Percentiles rank a stretch among this genome's conserved stretches.
phyloP scores from a whole-genome alignment of 2,888 invertebrate species.

The Lycaena phlaeas region DNA sequence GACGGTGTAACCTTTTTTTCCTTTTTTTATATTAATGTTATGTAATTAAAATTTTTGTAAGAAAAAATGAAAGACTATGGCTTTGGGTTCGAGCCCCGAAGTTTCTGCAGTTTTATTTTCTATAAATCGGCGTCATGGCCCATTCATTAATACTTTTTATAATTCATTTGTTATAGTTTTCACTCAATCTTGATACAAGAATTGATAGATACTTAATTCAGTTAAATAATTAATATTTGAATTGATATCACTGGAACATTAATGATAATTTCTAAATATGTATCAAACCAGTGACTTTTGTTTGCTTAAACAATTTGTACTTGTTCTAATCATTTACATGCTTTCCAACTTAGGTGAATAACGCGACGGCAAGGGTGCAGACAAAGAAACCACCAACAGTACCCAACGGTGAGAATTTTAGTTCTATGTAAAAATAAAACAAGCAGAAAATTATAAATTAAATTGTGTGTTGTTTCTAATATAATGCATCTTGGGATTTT shows the following conservation, averaged over 20 bases:
- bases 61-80: neutral
- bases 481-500: slow-evolving; percentile 63
- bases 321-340: slow-evolving; percentile 38
- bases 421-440: slow-evolving; percentile 11
- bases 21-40: neutral
- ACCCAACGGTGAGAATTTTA: slow-evolving; percentile 84
- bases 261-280: too few species aligned
- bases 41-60: neutral
- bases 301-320: neutral
- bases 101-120: neutral
- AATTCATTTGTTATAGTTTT: too few species aligned
- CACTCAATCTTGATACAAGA: too few species aligned
- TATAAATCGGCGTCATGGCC: too few species aligned
- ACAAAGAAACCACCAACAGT: slow-evolving; percentile 96
- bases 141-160: too few species aligned
- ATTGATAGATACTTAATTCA: too few species aligned
- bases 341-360: slow-evolving; percentile 89
- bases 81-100: slow-evolving; percentile 3
- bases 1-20: neutral
- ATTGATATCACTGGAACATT: too few species aligned
- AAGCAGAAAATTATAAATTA: neutral
- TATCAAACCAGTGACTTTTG: too few species aligned
- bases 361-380: slow-evolving; percentile 99
- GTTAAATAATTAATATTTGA: too few species aligned
- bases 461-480: slow-evolving; percentile 16